Evolutionary conservation across 2,797 vertebrate species (phyloP).

Genomic region (Gambusia yucatana): DNA sequence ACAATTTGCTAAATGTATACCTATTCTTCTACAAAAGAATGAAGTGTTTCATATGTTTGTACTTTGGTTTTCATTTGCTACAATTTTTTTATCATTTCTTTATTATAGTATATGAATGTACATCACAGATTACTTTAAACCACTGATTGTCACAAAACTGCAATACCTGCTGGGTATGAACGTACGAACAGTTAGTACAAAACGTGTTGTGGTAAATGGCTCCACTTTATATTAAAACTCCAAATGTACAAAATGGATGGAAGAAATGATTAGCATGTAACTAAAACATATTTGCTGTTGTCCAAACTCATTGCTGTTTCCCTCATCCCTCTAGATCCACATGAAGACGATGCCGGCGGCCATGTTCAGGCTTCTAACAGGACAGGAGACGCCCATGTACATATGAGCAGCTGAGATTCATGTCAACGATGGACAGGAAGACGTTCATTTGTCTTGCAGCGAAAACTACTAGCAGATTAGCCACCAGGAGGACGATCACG

Average conservation of each 20-base stretch:
- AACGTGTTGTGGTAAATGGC: neutral
- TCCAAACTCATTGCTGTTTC: neutral
- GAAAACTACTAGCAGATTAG: slow-evolving; percentile 26
- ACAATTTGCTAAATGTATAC: neutral
- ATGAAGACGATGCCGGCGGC: slow-evolving; percentile 99
- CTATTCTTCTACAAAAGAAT: neutral
- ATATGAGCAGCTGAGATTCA: slow-evolving; percentile 80
- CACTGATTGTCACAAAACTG: neutral
- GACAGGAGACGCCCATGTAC: slow-evolving; percentile 97
- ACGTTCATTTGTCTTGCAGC: slow-evolving; percentile 22
- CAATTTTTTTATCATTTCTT: neutral
- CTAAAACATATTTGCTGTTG: neutral
- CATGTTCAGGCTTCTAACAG: slow-evolving; percentile 98
- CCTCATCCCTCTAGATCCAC: slow-evolving; percentile 86
- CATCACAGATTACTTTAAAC: neutral
- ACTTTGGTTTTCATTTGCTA: neutral
- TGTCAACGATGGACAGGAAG: slow-evolving; percentile 34
- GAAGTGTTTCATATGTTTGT: neutral
- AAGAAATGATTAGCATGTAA: neutral
- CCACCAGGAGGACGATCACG: slow-evolving; percentile 19
- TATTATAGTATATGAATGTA: neutral
- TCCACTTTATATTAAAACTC: neutral
- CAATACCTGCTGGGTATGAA: neutral
- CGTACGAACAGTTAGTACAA: neutral
- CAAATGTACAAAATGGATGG: neutral